phyloP scores from a whole-genome alignment of 1,140 invertebrate species.

The Sitophilus oryzae region DNA sequence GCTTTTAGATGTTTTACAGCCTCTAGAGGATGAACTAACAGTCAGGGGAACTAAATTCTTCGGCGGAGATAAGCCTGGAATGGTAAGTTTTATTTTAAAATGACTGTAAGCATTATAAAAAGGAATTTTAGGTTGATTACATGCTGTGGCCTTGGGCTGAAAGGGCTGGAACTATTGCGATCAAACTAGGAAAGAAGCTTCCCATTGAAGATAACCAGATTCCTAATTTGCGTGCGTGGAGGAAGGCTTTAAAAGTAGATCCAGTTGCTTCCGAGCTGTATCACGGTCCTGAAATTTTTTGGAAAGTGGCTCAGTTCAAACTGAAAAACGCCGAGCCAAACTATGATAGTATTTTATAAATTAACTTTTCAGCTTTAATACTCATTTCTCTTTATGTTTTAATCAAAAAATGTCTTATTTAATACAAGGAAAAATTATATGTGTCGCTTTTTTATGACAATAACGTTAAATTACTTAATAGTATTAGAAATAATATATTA shows the following conservation, averaged over 20 bases:
- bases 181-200: slow-evolving; percentile 52
- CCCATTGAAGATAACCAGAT: slow-evolving; percentile 41
- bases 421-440: too few relatives aligned
- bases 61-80: slow-evolving; percentile 63
- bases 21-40: slow-evolving; percentile 61
- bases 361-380: background rate
- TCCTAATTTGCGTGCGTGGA: slow-evolving; percentile 50
- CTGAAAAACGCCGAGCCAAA: slow-evolving; percentile 21
- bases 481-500: too few relatives aligned
- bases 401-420: too few relatives aligned
- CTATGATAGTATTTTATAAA: slow-evolving; percentile 33
- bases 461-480: too few relatives aligned
- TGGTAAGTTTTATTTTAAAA: slow-evolving; percentile 45
- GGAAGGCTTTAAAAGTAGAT: slow-evolving; percentile 62
- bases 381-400: too few relatives aligned
- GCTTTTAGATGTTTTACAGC: slow-evolving; percentile 50
- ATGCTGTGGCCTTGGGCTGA: slow-evolving; percentile 91
- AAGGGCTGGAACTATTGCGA: slow-evolving; percentile 51
- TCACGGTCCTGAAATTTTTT: slow-evolving; percentile 33
- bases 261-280: slow-evolving; percentile 43
- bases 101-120: background rate
- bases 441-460: too few relatives aligned
- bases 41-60: slow-evolving; percentile 60
- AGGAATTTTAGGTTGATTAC: slow-evolving; percentile 57
- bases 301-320: slow-evolving; percentile 34